A percentile compares a stretch with the other conserved stretches of the same genome.
Conservation (phyloP, 2,113 vertebrate genomes). For the Vicugna pacos region DNA sequence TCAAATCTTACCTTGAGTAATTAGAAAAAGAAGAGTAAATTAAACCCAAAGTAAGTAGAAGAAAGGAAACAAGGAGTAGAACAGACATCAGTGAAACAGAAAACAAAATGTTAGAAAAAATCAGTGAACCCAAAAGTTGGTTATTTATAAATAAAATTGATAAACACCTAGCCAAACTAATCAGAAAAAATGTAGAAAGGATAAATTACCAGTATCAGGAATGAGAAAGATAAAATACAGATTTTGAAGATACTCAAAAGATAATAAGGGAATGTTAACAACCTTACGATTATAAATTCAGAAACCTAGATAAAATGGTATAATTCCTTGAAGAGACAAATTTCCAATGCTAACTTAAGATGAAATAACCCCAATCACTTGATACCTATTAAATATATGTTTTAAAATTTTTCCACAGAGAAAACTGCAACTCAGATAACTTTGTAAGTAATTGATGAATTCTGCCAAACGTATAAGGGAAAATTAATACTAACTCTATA, state of each 20-base stretch:
- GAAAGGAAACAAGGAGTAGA: background rate
- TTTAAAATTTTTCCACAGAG: background rate
- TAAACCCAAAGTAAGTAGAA: background rate
- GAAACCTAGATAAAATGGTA: background rate
- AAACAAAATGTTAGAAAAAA: background rate
- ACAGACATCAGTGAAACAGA: background rate
- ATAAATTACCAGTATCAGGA: background rate
- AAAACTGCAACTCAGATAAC: background rate
- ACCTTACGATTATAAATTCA: background rate
- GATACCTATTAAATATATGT: background rate
- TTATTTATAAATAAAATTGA: conserved; percentile 36
- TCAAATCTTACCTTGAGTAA: background rate
- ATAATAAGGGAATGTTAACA: background rate
- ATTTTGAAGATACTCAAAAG: conserved; percentile 17
- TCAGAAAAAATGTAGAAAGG: background rate
- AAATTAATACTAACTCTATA: background rate
- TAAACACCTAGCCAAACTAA: background rate
- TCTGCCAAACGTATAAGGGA: background rate
- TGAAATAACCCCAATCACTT: background rate
- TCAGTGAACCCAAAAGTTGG: background rate
- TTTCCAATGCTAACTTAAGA: background rate
- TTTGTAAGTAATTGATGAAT: background rate
- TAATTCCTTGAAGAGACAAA: background rate
- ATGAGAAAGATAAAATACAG: background rate
- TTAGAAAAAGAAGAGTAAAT: background rate